Conservation (phyloP, 2,888 invertebrate species). For the Aradus depressus region DNA sequence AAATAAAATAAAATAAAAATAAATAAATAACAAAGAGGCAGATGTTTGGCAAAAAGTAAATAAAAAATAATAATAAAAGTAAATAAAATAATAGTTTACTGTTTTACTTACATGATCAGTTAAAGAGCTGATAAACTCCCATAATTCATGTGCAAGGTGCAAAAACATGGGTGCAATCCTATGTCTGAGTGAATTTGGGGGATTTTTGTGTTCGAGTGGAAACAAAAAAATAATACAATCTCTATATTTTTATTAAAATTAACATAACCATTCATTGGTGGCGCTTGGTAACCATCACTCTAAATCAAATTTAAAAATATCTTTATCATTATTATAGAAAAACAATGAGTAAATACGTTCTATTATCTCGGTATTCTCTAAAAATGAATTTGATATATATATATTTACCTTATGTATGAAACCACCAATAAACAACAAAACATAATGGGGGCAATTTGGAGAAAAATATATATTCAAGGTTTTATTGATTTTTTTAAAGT, state of each 20-base stretch:
- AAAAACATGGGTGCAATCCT: constrained; percentile 10
- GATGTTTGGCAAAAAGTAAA: not conserved
- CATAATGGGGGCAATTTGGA: no score
- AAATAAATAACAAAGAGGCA: not conserved
- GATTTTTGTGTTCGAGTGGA: constrained; percentile 2
- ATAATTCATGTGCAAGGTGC: constrained; percentile 11
- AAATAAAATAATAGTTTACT: not conserved
- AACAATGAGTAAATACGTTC: constrained; percentile 6
- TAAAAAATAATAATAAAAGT: not conserved
- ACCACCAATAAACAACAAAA: no score
- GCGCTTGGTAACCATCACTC: constrained; percentile 13
- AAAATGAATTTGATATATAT: constrained; percentile 10
- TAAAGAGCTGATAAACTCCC: not conserved
- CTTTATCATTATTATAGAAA: not conserved
- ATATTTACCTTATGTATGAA: no score
- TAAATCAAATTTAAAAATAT: constrained; percentile 1
- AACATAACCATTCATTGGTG: constrained; percentile 8
- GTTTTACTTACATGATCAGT: not conserved
- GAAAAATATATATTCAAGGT: no score
- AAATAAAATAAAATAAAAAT: constrained; percentile 1
- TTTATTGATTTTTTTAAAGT: no score
- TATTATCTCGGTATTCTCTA: no score
- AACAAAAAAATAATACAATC: no score
- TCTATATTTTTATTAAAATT: no score
- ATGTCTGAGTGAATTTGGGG: constrained; percentile 11